Percentiles rank a stretch among this genome's conserved stretches.
Evolutionary conservation across 2,888 invertebrate genomes (phyloP).

Genomic region (Fragum sueziense): DNA sequence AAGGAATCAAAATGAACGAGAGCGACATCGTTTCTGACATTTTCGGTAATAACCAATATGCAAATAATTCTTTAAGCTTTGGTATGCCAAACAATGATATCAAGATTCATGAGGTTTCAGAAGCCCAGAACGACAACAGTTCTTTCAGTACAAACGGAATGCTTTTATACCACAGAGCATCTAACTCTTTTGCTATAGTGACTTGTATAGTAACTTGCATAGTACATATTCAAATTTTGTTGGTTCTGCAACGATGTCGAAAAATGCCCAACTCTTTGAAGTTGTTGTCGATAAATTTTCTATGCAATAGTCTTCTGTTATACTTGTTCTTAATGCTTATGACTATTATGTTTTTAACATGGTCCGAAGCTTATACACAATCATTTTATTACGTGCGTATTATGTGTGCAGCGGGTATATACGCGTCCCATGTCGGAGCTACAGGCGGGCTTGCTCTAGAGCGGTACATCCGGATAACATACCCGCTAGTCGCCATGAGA

Average conservation of each 20-base stretch:
- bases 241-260: not conserved
- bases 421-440: not conserved
- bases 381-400: not conserved
- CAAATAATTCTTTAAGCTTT: too few relatives aligned
- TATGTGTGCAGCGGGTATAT: not conserved
- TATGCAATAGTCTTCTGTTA: not conserved
- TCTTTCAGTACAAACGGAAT: too few relatives aligned
- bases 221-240: not conserved
- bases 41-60: too few relatives aligned
- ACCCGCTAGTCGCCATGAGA: not conserved
- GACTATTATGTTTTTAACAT: not conserved
- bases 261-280: slow-evolving; percentile 3
- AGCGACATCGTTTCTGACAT: too few relatives aligned
- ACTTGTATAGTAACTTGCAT: not conserved
- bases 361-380: not conserved
- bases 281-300: not conserved
- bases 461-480: not conserved
- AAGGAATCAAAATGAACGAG: too few relatives aligned
- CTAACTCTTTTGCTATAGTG: too few relatives aligned
- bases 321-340: not conserved
- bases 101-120: too few relatives aligned
- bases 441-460: not conserved
- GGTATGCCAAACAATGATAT: too few relatives aligned
- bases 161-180: too few relatives aligned
- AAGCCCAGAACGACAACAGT: too few relatives aligned